A percentile compares a stretch with the other conserved stretches of the same genome.
phyloP scores from a whole-genome alignment of 1,140 invertebrate species.

The Saccostrea cuccullata region DNA sequence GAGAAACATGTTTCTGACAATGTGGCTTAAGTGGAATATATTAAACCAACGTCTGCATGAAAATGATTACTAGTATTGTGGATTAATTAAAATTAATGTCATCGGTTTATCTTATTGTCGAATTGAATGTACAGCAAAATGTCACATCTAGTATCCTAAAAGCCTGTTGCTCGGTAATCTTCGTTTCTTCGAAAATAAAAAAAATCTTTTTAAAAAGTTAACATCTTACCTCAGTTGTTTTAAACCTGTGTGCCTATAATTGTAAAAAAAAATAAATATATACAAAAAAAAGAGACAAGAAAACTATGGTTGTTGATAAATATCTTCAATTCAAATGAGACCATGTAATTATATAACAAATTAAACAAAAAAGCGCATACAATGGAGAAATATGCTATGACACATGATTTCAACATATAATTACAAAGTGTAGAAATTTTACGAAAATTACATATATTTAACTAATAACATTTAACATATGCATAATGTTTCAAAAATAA shows the following conservation, averaged over 20 bases:
- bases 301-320: neutral
- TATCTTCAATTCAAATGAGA: constrained; percentile 4
- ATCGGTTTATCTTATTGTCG: too few relatives aligned
- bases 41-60: too few relatives aligned
- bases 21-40: too few relatives aligned
- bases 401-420: constrained; percentile 9
- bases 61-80: too few relatives aligned
- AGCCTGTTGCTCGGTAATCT: too few relatives aligned
- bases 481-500: constrained; percentile 14
- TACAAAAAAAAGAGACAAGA: neutral
- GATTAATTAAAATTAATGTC: too few relatives aligned
- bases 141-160: too few relatives aligned
- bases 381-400: constrained; percentile 24
- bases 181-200: too few relatives aligned
- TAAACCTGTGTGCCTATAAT: neutral
- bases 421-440: constrained; percentile 29
- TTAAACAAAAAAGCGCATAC: neutral
- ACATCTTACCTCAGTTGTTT: too few relatives aligned
- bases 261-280: neutral
- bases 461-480: constrained; percentile 31
- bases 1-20: too few relatives aligned
- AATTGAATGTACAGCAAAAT: too few relatives aligned
- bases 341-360: neutral
- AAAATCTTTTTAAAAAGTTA: too few relatives aligned
- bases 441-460: constrained; percentile 30